Evolutionary conservation across 2,113 vertebrate genomes (phyloP).

Genomic region (Phalacrocorax aristotelis): DNA sequence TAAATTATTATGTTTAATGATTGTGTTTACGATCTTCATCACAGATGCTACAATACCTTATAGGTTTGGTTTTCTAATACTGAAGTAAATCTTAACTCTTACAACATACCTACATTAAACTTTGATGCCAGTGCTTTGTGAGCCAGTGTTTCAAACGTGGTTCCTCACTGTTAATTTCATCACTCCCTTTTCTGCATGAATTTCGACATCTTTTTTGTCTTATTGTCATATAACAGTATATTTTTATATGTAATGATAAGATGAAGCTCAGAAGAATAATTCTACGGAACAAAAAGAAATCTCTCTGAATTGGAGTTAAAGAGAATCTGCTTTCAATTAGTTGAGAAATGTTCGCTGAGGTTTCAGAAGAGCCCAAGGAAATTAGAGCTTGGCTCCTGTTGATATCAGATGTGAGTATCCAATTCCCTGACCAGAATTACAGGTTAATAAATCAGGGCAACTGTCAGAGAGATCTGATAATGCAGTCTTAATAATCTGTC

Average conservation of each 20-base stretch:
- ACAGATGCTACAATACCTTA: background rate
- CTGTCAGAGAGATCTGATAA: background rate
- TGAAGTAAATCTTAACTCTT: background rate
- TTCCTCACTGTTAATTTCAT: background rate
- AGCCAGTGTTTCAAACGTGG: background rate
- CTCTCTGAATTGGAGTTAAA: background rate
- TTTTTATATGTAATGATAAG: background rate
- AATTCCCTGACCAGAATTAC: background rate
- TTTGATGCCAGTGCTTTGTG: background rate
- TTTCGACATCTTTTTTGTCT: background rate
- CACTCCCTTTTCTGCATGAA: background rate
- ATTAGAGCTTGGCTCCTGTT: background rate
- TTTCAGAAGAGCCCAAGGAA: background rate
- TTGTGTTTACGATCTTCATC: background rate
- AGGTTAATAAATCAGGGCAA: background rate
- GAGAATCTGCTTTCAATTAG: background rate
- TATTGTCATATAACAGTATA: background rate
- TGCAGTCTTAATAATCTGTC: background rate
- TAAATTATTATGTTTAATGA: background rate
- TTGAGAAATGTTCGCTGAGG: background rate
- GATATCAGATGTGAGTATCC: background rate
- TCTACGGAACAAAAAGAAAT: background rate
- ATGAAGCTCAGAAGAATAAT: background rate
- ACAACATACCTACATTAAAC: fast-evolving
- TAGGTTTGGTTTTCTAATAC: background rate